Evolutionary conservation across 2,888 invertebrate species (phyloP).

Genomic region (Lomographa bimaculata): DNA sequence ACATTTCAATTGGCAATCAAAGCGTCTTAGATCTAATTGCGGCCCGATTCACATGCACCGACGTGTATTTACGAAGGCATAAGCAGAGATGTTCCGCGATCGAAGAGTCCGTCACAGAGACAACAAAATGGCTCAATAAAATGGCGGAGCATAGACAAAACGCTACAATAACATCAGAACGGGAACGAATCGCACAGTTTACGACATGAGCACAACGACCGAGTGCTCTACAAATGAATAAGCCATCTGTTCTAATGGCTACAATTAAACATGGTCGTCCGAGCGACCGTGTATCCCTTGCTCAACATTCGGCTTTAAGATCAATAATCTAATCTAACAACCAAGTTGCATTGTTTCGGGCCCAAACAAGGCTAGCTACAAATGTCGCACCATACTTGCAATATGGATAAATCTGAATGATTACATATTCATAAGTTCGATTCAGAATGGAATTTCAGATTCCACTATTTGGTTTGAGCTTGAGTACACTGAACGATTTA

Average conservation of each 20-base stretch:
- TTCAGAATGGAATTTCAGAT: neutral
- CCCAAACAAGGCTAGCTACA: constrained; percentile 4
- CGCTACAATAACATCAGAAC: constrained; percentile 83
- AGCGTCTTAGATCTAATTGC: constrained; percentile 18
- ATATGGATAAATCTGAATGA: neutral
- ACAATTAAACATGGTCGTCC: constrained; percentile 80
- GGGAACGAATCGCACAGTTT: constrained; percentile 81
- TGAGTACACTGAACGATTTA: too few species aligned
- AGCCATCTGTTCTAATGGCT: constrained; percentile 83
- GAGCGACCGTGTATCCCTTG: constrained; percentile 53
- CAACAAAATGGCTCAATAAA: constrained; percentile 79
- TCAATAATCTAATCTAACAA: constrained; percentile 45
- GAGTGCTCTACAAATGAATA: constrained; percentile 83
- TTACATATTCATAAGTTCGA: neutral
- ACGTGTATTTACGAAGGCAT: constrained; percentile 48
- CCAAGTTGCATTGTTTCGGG: constrained; percentile 28
- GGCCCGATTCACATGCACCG: constrained; percentile 8
- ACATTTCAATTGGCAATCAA: constrained; percentile 20
- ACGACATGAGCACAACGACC: constrained; percentile 80
- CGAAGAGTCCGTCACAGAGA: constrained; percentile 62
- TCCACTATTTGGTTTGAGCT: too few species aligned
- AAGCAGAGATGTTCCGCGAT: constrained; percentile 57
- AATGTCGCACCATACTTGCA: constrained; percentile 10
- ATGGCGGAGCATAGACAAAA: constrained; percentile 81
- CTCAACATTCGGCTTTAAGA: constrained; percentile 64